Evolutionary conservation across 2,888 invertebrate genomes (phyloP).

Genomic region (Dryococelus australis): DNA sequence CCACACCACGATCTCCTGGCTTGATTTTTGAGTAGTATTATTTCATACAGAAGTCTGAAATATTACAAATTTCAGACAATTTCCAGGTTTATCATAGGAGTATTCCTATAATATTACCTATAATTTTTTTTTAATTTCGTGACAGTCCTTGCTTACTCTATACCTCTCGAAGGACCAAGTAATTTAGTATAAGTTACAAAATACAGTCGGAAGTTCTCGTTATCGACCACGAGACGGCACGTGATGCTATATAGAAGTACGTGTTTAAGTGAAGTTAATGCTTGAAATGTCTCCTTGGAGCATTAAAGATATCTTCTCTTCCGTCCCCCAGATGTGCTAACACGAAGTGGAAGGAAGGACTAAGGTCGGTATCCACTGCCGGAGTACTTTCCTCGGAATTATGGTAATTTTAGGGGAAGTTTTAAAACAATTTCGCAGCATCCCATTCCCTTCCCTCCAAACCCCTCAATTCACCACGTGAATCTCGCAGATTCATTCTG

Average conservation of each 20-base stretch:
- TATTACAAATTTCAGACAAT: no score
- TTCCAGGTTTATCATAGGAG: no score
- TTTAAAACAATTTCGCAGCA: conserved; percentile 39
- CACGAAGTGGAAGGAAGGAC: conserved; percentile 20
- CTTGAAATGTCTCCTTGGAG: conserved; percentile 21
- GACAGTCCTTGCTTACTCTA: no score
- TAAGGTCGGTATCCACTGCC: not conserved
- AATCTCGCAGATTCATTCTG: not conserved
- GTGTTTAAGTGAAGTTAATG: conserved; percentile 26
- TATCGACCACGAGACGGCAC: not conserved
- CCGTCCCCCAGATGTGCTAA: not conserved
- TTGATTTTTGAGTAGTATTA: no score
- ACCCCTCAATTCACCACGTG: not conserved
- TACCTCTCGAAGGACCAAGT: no score
- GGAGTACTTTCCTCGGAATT: conserved; percentile 34
- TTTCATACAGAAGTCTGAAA: no score
- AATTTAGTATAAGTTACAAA: not conserved
- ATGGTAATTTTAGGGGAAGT: conserved; percentile 40
- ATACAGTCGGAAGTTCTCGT: not conserved
- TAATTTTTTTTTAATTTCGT: no score
- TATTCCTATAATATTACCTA: no score
- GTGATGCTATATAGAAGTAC: not conserved
- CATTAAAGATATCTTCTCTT: not conserved
- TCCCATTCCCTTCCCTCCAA: not conserved
- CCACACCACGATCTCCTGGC: no score